A percentile compares a stretch with the other conserved stretches of the same genome.
Evolutionary conservation across 2,888 invertebrate genomes (phyloP).

Genomic region (Drosophila subsilvestris): DNA sequence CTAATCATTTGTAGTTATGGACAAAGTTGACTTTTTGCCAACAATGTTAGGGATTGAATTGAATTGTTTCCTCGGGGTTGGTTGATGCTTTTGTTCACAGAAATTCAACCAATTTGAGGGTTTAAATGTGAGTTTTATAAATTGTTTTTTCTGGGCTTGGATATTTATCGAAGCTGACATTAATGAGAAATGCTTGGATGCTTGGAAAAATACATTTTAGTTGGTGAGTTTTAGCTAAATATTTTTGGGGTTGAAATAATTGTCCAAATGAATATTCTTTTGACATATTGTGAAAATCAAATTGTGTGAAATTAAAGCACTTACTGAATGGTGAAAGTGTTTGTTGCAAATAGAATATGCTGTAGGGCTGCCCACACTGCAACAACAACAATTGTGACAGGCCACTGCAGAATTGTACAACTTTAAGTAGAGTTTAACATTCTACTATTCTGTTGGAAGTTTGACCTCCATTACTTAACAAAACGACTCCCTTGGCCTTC

Average conservation of each 20-base stretch:
- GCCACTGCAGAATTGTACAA: too few species aligned
- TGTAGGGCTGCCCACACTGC: too few species aligned
- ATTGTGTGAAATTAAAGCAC: background rate
- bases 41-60: constrained; percentile 39
- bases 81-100: constrained; percentile 9
- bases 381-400: too few species aligned
- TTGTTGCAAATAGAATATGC: too few species aligned
- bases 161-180: background rate
- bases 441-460: background rate
- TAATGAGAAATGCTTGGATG: background rate
- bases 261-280: background rate
- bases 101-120: constrained; percentile 14
- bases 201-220: background rate
- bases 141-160: constrained; percentile 12
- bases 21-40: constrained; percentile 52
- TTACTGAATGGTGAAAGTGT: too few species aligned
- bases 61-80: constrained; percentile 47
- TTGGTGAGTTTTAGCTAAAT: background rate
- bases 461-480: constrained; percentile 6
- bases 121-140: constrained; percentile 25
- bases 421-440: too few species aligned
- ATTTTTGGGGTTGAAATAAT: background rate
- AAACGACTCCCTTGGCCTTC: background rate
- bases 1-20: constrained; percentile 68
- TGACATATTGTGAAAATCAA: background rate